Percentiles rank a stretch among this genome's conserved stretches.
Conservation (phyloP, 2,888 invertebrate genomes). For the Creontiades dilutus region DNA sequence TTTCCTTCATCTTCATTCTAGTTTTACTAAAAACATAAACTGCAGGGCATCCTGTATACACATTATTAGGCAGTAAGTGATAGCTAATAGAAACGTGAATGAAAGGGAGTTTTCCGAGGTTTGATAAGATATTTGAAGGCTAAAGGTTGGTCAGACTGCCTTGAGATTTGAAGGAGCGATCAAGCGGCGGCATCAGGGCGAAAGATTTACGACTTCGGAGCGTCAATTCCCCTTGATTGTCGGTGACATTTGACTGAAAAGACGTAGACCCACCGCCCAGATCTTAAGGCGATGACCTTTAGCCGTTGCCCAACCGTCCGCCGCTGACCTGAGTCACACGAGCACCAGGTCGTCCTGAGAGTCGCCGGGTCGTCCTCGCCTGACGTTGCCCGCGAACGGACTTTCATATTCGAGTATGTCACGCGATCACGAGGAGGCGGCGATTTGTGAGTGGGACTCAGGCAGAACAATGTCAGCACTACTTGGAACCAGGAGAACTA, state of each 20-base stretch:
- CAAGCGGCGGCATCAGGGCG: not conserved
- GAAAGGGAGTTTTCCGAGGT: too few species aligned
- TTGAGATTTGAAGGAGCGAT: not conserved
- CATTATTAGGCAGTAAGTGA: too few species aligned
- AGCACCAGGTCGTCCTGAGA: not conserved
- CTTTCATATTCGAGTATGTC: conserved; percentile 22
- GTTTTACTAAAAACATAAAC: too few species aligned
- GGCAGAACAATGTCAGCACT: not conserved
- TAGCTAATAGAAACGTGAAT: too few species aligned
- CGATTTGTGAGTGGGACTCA: not conserved
- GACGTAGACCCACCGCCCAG: not conserved
- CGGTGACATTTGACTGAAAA: conserved; percentile 27
- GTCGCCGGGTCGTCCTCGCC: not conserved
- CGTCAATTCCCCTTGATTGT: not conserved
- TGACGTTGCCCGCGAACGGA: not conserved
- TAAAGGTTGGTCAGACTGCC: too few species aligned
- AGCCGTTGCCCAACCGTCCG: not conserved
- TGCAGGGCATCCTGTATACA: too few species aligned
- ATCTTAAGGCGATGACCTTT: not conserved
- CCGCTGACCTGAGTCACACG: not conserved
- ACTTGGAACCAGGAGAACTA: not conserved
- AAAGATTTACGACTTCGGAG: not conserved
- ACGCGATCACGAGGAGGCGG: not conserved
- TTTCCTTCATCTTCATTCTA: too few species aligned
- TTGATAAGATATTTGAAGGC: too few species aligned